Conservation (phyloP, 2,797 vertebrate genomes). For the Esox masquinongy region DNA sequence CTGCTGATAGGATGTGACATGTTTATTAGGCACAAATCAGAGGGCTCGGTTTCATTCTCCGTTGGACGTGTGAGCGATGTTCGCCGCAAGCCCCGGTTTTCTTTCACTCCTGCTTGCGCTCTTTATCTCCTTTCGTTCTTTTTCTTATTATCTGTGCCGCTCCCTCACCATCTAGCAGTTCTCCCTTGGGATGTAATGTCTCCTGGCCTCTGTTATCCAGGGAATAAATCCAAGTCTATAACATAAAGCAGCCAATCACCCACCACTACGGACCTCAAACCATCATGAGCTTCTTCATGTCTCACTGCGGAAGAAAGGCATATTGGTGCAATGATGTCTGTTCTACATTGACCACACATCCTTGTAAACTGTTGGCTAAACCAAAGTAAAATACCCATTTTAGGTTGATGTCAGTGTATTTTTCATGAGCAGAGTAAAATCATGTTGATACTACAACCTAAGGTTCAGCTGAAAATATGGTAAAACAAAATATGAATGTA, state of each 20-base stretch:
- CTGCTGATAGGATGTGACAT: conserved; percentile 77
- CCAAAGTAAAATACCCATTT: neutral
- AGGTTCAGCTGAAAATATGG: neutral
- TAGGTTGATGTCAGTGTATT: conserved; percentile 16
- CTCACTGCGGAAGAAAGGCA: conserved; percentile 7
- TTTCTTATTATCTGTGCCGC: conserved; percentile 30
- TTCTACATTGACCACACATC: conserved; percentile 15
- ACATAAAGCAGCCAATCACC: conserved; percentile 11
- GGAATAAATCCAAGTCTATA: conserved; percentile 14
- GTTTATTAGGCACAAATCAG: conserved; percentile 77
- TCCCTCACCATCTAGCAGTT: conserved; percentile 18
- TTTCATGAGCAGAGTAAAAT: conserved; percentile 25
- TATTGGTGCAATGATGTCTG: conserved; percentile 9
- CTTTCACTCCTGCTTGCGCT: conserved; percentile 41
- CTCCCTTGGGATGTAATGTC: conserved; percentile 36
- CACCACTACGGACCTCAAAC: conserved; percentile 15
- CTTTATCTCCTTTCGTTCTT: conserved; percentile 35
- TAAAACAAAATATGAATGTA: conserved; percentile 4
- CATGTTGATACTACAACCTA: neutral
- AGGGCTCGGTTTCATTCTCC: conserved; percentile 56
- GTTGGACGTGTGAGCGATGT: conserved; percentile 54
- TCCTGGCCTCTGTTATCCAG: conserved; percentile 30
- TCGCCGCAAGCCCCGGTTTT: conserved; percentile 46
- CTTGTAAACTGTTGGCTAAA: neutral
- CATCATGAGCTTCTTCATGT: conserved; percentile 21